phyloP scores from a whole-genome alignment of 2,797 vertebrate genomes.

The Chloroceryle inda region DNA sequence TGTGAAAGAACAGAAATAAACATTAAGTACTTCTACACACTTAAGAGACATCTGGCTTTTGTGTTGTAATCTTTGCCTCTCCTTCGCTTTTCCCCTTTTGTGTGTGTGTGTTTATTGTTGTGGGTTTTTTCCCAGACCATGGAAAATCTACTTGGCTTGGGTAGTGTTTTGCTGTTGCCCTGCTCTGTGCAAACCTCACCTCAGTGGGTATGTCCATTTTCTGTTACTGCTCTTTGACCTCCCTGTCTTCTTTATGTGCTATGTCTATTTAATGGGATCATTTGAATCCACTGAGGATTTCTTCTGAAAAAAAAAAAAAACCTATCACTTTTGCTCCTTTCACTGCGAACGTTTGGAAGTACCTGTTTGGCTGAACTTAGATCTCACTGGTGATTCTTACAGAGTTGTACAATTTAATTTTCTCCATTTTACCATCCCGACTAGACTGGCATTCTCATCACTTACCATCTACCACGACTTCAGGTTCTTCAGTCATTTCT shows the following conservation, averaged over 20 bases:
- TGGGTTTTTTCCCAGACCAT: neutral
- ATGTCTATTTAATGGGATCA: neutral
- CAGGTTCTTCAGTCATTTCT: neutral
- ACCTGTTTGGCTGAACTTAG: neutral
- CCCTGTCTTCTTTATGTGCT: neutral
- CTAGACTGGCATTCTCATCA: neutral
- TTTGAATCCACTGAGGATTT: neutral
- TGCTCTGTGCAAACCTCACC: neutral
- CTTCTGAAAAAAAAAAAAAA: fast-evolving
- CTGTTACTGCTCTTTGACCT: neutral
- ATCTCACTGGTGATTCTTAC: neutral
- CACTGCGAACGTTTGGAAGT: neutral
- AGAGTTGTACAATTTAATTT: neutral
- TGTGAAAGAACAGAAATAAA: neutral
- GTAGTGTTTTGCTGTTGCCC: neutral
- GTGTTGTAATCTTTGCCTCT: neutral
- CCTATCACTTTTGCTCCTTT: neutral
- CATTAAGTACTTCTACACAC: neutral
- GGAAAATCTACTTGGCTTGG: neutral
- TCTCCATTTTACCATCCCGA: neutral
- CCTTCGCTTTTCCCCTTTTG: no score
- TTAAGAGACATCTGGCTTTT: neutral
- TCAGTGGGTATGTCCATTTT: neutral
- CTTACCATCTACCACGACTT: neutral
- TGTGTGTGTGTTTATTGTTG: fast-evolving